Conservation (phyloP, 2,888 invertebrate genomes). For the Campaea margaritaria region DNA sequence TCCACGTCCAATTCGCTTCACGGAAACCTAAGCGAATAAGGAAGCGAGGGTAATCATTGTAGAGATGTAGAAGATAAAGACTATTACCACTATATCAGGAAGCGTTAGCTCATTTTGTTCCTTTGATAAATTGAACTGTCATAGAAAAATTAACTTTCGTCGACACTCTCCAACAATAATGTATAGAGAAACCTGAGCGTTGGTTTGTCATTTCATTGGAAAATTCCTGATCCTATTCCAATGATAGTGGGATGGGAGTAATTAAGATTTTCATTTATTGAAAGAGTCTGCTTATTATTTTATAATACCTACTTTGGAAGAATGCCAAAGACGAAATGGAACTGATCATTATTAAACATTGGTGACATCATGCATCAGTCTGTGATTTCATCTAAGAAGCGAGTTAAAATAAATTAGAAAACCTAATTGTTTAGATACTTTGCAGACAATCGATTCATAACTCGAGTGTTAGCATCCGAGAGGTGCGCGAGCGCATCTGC, state of each 20-base stretch:
- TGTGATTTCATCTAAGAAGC: no score
- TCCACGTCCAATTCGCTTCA: slow-evolving; percentile 20
- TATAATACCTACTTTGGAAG: neutral
- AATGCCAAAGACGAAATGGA: slow-evolving; percentile 2
- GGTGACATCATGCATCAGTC: neutral
- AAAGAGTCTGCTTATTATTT: neutral
- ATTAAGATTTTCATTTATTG: neutral
- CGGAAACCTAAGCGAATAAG: slow-evolving; percentile 23
- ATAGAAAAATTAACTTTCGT: slow-evolving; percentile 14
- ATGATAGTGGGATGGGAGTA: no score
- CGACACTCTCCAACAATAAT: no score
- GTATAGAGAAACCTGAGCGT: no score
- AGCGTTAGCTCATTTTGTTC: slow-evolving; percentile 53
- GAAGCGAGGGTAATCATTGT: slow-evolving; percentile 63
- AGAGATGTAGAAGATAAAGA: slow-evolving; percentile 77
- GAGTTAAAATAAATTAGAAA: no score
- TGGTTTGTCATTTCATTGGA: no score
- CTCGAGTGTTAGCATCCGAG: slow-evolving; percentile 12
- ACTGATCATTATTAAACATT: neutral
- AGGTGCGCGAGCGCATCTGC: slow-evolving; percentile 39
- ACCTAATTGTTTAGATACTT: no score
- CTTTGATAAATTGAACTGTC: slow-evolving; percentile 54
- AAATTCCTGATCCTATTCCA: no score
- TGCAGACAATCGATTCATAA: slow-evolving; percentile 30
- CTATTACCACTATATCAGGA: slow-evolving; percentile 72